phyloP scores from a whole-genome alignment of 2,888 invertebrate species.

The Caenorhabditis macrosperma region DNA sequence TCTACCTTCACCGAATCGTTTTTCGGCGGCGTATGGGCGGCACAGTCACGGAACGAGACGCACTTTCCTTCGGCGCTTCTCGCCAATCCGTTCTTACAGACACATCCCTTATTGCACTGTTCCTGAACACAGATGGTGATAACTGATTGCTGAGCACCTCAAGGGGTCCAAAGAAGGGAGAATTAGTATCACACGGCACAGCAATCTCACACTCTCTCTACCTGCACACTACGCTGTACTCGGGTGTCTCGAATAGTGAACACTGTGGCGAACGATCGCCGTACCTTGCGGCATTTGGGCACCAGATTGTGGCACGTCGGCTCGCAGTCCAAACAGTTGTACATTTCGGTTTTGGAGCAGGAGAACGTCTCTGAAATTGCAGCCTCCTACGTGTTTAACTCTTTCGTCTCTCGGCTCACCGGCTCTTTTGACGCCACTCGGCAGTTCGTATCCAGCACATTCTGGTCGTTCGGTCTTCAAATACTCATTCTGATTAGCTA shows the following conservation, averaged over 20 bases:
- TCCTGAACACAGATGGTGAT: conserved; percentile 34
- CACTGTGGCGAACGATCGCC: conserved; percentile 27
- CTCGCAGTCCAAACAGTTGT: conserved; percentile 59
- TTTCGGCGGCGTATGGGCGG: conserved; percentile 40
- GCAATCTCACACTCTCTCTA: conserved; percentile 23
- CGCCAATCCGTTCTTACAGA: conserved; percentile 55
- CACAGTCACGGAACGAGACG: conserved; percentile 49
- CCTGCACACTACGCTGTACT: conserved; percentile 61
- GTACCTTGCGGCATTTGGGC: conserved; percentile 65
- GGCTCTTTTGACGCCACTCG: conserved; percentile 38
- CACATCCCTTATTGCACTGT: conserved; percentile 59
- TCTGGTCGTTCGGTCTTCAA: conserved; percentile 57
- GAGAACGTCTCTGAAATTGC: conserved; percentile 29
- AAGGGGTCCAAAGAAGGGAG: neutral
- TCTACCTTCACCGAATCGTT: conserved; percentile 31
- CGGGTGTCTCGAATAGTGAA: conserved; percentile 59
- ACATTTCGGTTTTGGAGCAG: conserved; percentile 59
- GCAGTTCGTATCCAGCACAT: conserved; percentile 55
- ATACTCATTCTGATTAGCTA: conserved; percentile 49
- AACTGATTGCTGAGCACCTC: neutral
- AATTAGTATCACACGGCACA: conserved; percentile 18
- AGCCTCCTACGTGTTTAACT: neutral
- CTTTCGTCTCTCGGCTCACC: conserved; percentile 1
- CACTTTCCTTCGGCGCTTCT: conserved; percentile 47
- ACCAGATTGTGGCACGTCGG: conserved; percentile 60